Base-by-base conservation (phyloP, 2,797 vertebrate genomes). In the Potorous gilbertii region DNA sequence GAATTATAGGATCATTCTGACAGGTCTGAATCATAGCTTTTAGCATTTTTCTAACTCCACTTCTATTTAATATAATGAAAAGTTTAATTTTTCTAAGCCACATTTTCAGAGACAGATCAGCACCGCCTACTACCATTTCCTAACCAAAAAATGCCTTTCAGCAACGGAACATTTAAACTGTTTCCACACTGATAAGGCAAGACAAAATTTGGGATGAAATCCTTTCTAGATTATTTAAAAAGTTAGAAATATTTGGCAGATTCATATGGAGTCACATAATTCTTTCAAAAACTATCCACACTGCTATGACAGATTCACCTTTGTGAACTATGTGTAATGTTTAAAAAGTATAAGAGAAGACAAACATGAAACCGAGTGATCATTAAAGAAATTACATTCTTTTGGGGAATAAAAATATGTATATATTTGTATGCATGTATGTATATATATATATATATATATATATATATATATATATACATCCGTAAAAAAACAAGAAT, bases 21-120 rank as follows among this genome's bases (percentile, higher is more conserved):
- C 74, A 81, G 74, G 46, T 81, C 74, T 81, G 74, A 81, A 81
- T 81, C 74, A 81, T 81, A 46, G 74, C 46, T 81, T 81, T 81
- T 46, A 81, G 74, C 40, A 81, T 81, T 81, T 81, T 46, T 81
- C 74, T 81, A 81, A 81, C 74, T 46, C 74, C 40, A 81, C 74
- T 46, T 81, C 74, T 81, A 81, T 81, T 81, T 81, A 81, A 81
- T 81, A 81, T 81, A 81, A 81, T 81, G 74, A 81, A 81, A 81
- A 81, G 74, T 81, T 81, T 81, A 81, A 81, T 81, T 81, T 81
- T 46, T 81, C 74, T 27, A 81, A 46, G 74, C 40, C 46, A 9
- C 74, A 81, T 81, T 81, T 81, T 46, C 74, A 46, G 74, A 81
- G 74, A 81, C 74, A 81, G 74, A 81, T 81, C 74, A 81, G 74